phyloP scores from a whole-genome alignment of 1,140 invertebrate genomes.

The Dendroctonus valens region DNA sequence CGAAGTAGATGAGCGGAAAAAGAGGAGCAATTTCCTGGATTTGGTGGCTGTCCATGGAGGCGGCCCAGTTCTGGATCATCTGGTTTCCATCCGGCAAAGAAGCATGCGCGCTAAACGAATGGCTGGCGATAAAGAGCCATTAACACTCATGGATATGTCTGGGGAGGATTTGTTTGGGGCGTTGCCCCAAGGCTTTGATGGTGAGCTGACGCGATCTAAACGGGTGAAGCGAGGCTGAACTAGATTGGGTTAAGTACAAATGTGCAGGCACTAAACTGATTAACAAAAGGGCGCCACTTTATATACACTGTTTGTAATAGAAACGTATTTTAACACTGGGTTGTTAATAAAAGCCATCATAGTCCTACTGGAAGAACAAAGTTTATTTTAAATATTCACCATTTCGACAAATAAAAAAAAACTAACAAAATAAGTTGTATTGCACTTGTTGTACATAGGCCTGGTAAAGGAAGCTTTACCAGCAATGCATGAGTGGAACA shows the following conservation, averaged over 20 bases:
- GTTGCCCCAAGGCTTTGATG: conserved; percentile 44
- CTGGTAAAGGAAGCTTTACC: conserved; percentile 3
- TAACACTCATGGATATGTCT: conserved; percentile 41
- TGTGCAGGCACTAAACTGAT: not conserved
- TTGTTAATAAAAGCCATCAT: conserved; percentile 1
- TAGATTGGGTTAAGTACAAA: not conserved
- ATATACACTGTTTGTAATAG: not conserved
- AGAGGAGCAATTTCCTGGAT: conserved; percentile 34
- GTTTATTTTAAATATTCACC: conserved; percentile 24
- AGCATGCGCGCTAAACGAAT: conserved; percentile 37
- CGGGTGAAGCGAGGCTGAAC: conserved; percentile 40
- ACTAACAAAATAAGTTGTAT: conserved; percentile 22
- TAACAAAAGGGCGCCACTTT: not conserved
- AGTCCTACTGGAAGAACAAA: conserved; percentile 38
- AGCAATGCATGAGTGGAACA: conserved; percentile 26
- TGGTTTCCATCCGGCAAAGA: conserved; percentile 33
- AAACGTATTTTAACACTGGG: not conserved
- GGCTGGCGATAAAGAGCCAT: conserved; percentile 28
- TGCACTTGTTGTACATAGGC: conserved; percentile 23
- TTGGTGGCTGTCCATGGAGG: conserved; percentile 37
- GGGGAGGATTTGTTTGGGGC: conserved; percentile 48
- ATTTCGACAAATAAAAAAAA: conserved; percentile 30
- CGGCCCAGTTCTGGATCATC: conserved; percentile 34
- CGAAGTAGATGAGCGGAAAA: conserved; percentile 23
- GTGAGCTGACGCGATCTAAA: conserved; percentile 46